phyloP scores from a whole-genome alignment of 2,113 vertebrate genomes.

The Gymnorhina tibicen region DNA sequence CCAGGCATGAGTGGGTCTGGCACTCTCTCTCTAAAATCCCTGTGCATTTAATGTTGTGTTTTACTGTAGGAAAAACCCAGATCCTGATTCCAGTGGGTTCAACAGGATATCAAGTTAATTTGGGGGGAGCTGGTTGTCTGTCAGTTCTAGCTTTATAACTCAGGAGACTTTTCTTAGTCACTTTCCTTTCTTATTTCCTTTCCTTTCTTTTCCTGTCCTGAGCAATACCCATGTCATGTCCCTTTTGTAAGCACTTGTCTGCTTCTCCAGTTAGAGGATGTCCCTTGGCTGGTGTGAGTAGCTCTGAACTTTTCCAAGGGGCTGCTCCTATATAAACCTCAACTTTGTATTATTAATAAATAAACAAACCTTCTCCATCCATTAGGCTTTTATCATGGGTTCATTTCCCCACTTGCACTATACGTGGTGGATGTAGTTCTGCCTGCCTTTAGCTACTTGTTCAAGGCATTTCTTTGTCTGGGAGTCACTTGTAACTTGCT shows the following conservation, averaged over 20 bases:
- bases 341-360: neutral
- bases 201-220: neutral
- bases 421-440: neutral
- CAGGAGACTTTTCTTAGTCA: conserved; percentile 29
- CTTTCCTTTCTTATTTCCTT: neutral
- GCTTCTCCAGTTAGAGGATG: neutral
- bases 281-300: neutral
- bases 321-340: neutral
- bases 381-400: neutral
- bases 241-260: neutral
- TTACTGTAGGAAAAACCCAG: neutral
- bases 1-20: neutral
- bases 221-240: neutral
- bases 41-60: neutral
- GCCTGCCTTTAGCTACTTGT: neutral
- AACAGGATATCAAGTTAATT: neutral
- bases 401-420: conserved; percentile 18
- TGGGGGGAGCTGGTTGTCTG: neutral
- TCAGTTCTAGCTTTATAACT: neutral
- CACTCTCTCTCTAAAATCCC: neutral
- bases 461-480: neutral
- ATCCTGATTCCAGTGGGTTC: neutral
- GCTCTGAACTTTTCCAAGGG: neutral
- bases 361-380: neutral
- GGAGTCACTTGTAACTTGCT: neutral